These are phyloP conservation scores for Oxygymnocypris stewartii DNA, from an alignment of 2,113 vertebrate genomes.

Conservation along the genomic window DNA sequence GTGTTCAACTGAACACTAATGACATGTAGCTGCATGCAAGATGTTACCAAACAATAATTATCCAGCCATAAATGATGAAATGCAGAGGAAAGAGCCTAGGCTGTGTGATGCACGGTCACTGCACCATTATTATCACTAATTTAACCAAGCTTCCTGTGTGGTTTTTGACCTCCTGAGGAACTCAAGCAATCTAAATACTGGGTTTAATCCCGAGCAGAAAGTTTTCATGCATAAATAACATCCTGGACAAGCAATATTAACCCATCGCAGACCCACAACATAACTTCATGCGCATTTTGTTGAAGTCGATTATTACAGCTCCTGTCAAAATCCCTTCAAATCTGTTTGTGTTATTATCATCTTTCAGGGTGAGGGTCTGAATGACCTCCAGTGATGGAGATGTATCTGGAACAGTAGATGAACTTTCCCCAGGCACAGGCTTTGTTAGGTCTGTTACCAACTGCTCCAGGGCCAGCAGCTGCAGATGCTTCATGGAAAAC, in stretches of 20 bases:
- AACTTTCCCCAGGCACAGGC: neutral
- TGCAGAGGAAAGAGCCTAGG: neutral
- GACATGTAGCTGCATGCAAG: neutral
- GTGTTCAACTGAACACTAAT: neutral
- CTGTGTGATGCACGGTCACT: neutral
- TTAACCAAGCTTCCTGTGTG: neutral
- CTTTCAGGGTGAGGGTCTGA: neutral
- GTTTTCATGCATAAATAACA: constrained; percentile 3
- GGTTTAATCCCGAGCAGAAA: neutral
- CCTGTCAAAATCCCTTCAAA: neutral
- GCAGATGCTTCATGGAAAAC: constrained; percentile 6
- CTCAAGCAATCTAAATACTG: neutral
- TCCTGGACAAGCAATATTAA: neutral
- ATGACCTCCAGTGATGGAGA: constrained; percentile 31
- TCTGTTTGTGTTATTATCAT: neutral
- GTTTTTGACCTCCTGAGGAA: neutral
- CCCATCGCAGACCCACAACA: neutral
- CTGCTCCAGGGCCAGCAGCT: constrained; percentile 30
- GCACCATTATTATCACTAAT: constrained; percentile 19
- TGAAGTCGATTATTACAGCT: neutral
- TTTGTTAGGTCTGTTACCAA: constrained; percentile 9
- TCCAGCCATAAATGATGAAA: neutral
- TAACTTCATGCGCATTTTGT: neutral
- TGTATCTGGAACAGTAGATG: neutral
- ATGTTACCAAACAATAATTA: neutral